These are phyloP conservation scores for Ramazzottius varieornatus DNA, from an alignment of 2,888 invertebrate genomes.

Conservation along the genomic window DNA sequence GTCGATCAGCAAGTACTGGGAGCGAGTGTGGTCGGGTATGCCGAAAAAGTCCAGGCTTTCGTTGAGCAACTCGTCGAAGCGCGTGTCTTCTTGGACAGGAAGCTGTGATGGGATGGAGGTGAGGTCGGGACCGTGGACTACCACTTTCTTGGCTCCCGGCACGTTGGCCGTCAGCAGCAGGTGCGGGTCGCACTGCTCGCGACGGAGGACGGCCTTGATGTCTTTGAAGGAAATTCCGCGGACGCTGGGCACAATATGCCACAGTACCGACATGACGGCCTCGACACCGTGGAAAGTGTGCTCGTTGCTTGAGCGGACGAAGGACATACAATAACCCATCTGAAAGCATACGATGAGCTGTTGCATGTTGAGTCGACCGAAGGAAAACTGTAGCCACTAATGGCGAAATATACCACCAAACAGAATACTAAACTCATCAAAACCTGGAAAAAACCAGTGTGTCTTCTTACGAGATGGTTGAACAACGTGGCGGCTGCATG, in stretches of 20 bases:
- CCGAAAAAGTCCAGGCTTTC: conserved; percentile 90
- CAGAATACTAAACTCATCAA: not conserved
- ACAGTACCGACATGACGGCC: conserved; percentile 70
- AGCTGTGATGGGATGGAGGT: conserved; percentile 73
- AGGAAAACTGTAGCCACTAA: conserved; percentile 7
- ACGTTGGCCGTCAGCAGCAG: conserved; percentile 91
- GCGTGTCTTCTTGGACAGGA: conserved; percentile 78
- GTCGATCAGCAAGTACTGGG: conserved; percentile 81
- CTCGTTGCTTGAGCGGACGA: conserved; percentile 80
- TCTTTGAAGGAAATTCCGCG: conserved; percentile 99
- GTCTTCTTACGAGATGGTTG: conserved; percentile 71
- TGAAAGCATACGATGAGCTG: too few species aligned
- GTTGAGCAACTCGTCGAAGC: conserved; percentile 71
- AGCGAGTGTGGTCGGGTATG: conserved; percentile 62
- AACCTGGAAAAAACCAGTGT: not conserved
- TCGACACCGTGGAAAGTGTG: conserved; percentile 79
- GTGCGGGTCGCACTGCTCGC: conserved; percentile 92
- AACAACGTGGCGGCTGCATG: conserved; percentile 93
- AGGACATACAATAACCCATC: conserved; percentile 94
- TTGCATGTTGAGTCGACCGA: not conserved
- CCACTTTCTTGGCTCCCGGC: conserved; percentile 92
- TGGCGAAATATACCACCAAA: not conserved
- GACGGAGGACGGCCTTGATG: conserved; percentile 82
- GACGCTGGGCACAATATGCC: conserved; percentile 94
- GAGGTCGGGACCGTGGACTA: conserved; percentile 71